These are phyloP conservation scores for Diorhabda sublineata DNA, from an alignment of 1,140 invertebrate species.

Conservation along the genomic window DNA sequence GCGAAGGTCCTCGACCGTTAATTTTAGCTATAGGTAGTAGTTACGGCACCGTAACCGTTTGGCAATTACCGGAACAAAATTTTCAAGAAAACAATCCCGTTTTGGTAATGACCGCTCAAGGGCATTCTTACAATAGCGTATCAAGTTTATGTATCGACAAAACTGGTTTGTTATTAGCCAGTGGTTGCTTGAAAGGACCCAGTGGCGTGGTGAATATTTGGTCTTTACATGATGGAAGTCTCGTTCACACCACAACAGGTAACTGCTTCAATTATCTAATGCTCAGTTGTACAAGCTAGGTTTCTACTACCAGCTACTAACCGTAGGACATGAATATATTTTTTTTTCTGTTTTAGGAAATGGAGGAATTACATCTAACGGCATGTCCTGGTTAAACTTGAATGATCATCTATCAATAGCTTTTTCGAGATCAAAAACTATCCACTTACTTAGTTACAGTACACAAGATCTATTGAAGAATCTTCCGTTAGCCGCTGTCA, in stretches of 20 bases:
- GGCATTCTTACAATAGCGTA: slow-evolving; percentile 54
- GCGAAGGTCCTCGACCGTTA: slow-evolving; percentile 39
- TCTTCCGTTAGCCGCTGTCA: slow-evolving; percentile 51
- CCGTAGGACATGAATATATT: background rate
- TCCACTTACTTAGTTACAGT: slow-evolving; percentile 51
- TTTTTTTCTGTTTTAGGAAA: slow-evolving; percentile 21
- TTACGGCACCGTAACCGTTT: slow-evolving; percentile 54
- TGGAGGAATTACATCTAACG: slow-evolving; percentile 50
- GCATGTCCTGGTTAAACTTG: slow-evolving; percentile 52
- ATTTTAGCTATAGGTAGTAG: slow-evolving; percentile 51
- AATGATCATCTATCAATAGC: slow-evolving; percentile 48
- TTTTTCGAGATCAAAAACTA: slow-evolving; percentile 54
- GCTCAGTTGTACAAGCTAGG: background rate
- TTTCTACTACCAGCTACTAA: background rate
- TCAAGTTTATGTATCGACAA: slow-evolving; percentile 53
- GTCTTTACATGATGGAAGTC: slow-evolving; percentile 57
- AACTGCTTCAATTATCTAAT: slow-evolving; percentile 42
- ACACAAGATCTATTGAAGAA: slow-evolving; percentile 48
- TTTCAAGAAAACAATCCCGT: slow-evolving; percentile 34
- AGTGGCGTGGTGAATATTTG: slow-evolving; percentile 62
- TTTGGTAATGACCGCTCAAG: slow-evolving; percentile 50
- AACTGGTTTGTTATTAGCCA: slow-evolving; percentile 54
- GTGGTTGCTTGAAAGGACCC: slow-evolving; percentile 49
- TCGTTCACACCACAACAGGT: slow-evolving; percentile 57
- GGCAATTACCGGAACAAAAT: slow-evolving; percentile 48